A percentile compares a stretch with the other conserved stretches of the same genome.
Conservation (phyloP, 2,888 invertebrate species). For the Aelia acuminata region DNA sequence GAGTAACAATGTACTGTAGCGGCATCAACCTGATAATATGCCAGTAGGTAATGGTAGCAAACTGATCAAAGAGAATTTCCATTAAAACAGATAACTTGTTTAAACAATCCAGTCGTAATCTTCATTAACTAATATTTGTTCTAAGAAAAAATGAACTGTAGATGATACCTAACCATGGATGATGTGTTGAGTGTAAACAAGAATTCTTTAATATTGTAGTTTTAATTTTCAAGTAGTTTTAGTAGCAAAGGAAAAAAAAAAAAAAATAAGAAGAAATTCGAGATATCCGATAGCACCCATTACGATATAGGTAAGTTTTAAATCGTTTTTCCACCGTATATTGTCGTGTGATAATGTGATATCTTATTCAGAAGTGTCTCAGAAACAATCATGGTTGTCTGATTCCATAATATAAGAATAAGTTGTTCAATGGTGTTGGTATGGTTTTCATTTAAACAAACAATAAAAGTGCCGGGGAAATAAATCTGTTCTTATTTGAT, state of each 20-base stretch:
- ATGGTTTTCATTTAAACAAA: too few relatives aligned
- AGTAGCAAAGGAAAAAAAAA: not conserved
- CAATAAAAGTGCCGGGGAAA: too few relatives aligned
- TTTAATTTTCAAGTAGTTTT: slow-evolving; percentile 15
- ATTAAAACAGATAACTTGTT: not conserved
- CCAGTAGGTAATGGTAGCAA: not conserved
- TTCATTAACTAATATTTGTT: not conserved
- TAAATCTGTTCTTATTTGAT: too few relatives aligned
- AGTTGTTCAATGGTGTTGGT: too few relatives aligned
- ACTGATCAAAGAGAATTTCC: not conserved
- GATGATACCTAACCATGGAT: not conserved
- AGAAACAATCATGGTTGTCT: not conserved
- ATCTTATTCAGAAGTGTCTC: not conserved
- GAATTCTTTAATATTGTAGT: slow-evolving; percentile 14
- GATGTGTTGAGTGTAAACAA: not conserved
- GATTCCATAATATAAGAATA: too few relatives aligned
- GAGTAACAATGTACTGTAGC: too few relatives aligned
- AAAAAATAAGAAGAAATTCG: slow-evolving; percentile 19
- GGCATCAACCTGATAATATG: too few relatives aligned
- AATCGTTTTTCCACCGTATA: not conserved
- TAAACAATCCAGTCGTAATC: not conserved
- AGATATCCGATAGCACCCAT: not conserved
- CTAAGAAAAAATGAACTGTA: not conserved
- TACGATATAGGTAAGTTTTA: not conserved
- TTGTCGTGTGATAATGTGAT: too few relatives aligned